Base-by-base conservation (phyloP, 2,113 vertebrate genomes). In the Syrmaticus mikado region DNA sequence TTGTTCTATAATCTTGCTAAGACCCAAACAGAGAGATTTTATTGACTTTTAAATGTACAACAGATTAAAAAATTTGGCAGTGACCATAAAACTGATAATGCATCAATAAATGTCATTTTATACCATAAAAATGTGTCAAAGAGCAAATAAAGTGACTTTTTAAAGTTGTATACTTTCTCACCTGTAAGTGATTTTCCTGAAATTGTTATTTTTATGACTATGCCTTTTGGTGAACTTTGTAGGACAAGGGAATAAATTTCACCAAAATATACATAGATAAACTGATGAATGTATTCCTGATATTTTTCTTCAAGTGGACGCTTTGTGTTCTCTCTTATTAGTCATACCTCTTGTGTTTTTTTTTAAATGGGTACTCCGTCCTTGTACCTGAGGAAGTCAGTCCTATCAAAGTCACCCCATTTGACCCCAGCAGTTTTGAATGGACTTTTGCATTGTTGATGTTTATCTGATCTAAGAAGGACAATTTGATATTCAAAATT, bases 51-150 rank as follows among this genome's bases (percentile, higher is more conserved):
- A 78, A 89, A 79, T 53, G 15, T 64, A 58, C 13, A 94, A 58
- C 41, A 92, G 74, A 90, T 86, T 68, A 82, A 94, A 93, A 90
- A 73, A 62, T 38, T 66, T 92, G 53, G 3, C 40, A 62, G 53
- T 73, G 70, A 55, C 18, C 18, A 48, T 86, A 86, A 92, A 95
- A 65, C 48, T 55, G 53, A 85, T 92, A 66, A 93, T 82, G 45
- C 75, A 53, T 79, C 36, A 79, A 58, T 87, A 87, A 94, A 93
- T 78, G 53, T 73, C 58, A 89, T 82, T 32, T 89, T 3, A 0
- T 70, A 3, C 19, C 45, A 90, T 89, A 75, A 89, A 89, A 65
- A 61, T 53, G n/a, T 76, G 30, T 82, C 77, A 89, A 48, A 67
- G 62, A 87, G 24, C 52, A 93, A 84, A 90, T 64, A 68, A 53